Evolutionary conservation across 2,888 invertebrate genomes (phyloP).

Genomic region (Eupeodes latifasciatus): DNA sequence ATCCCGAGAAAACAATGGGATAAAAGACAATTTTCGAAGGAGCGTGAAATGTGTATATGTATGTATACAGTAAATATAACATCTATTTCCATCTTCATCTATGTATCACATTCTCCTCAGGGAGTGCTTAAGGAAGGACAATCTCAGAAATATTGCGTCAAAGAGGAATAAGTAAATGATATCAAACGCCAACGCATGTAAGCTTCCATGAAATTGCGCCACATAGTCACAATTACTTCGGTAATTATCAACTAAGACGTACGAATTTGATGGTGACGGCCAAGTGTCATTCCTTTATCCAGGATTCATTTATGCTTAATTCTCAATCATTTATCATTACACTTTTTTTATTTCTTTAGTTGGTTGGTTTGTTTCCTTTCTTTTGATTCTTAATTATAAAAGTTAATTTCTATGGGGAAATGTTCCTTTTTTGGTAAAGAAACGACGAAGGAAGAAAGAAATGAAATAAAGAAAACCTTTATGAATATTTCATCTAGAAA

Average conservation of each 20-base stretch:
- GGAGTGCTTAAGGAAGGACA: conserved; percentile 20
- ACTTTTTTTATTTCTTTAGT: not conserved
- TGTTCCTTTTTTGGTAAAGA: not conserved
- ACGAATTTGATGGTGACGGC: conserved; percentile 36
- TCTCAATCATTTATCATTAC: conserved; percentile 32
- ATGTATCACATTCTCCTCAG: not conserved
- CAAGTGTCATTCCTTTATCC: conserved; percentile 49
- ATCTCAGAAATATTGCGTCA: conserved; percentile 15
- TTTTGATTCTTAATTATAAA: conserved; percentile 17
- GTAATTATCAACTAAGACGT: conserved; percentile 54
- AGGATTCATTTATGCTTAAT: conserved; percentile 57
- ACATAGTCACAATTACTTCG: conserved; percentile 43
- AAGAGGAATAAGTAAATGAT: conserved; percentile 29
- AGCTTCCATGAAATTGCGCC: conserved; percentile 56
- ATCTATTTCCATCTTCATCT: not conserved
- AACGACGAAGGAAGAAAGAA: not conserved
- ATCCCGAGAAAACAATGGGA: conserved; percentile 1
- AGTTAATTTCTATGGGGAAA: conserved; percentile 11
- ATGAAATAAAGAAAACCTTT: not conserved
- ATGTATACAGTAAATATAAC: not conserved
- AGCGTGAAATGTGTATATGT: not conserved
- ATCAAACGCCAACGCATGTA: conserved; percentile 55
- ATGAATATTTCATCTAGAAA: conserved; percentile 44
- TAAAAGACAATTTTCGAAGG: not conserved
- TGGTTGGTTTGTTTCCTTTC: not conserved